Conservation (phyloP, 1,140 invertebrate species). For the Drosophila pseudoobscura region DNA sequence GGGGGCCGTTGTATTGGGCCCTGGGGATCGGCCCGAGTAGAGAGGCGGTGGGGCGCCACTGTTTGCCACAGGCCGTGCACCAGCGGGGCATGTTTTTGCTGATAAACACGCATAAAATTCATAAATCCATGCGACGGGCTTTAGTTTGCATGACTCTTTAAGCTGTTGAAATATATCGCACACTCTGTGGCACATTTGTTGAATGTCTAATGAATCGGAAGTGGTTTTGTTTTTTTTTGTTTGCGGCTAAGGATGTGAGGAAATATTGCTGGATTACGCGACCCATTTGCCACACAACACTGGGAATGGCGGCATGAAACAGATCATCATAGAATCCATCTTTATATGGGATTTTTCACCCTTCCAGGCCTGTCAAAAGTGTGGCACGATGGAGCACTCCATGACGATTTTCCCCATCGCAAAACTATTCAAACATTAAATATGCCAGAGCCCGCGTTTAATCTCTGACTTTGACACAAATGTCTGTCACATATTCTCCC, state of each 20-base stretch:
- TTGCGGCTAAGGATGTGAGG: not conserved
- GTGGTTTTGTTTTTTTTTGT: not conserved
- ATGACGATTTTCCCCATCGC: too few species aligned
- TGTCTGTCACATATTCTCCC: too few species aligned
- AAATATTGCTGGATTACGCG: slow-evolving; percentile 1
- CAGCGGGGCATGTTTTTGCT: slow-evolving; percentile 70
- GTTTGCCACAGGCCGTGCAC: slow-evolving; percentile 25
- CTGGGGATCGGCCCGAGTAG: too few species aligned
- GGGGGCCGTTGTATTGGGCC: slow-evolving; percentile 14
- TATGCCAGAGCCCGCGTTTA: too few species aligned
- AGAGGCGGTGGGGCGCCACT: not conserved
- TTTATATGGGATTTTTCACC: too few species aligned
- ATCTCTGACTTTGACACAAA: too few species aligned
- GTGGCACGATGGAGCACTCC: too few species aligned
- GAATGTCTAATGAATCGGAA: slow-evolving; percentile 58
- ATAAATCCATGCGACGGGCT: slow-evolving; percentile 63
- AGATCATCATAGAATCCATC: too few species aligned
- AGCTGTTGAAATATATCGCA: slow-evolving; percentile 64
- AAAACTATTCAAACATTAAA: too few species aligned
- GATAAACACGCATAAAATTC: slow-evolving; percentile 78
- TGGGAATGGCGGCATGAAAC: too few species aligned
- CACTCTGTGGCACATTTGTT: slow-evolving; percentile 48
- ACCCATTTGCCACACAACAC: not conserved
- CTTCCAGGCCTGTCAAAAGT: too few species aligned
- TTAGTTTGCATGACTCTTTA: slow-evolving; percentile 50